phyloP scores from a whole-genome alignment of 2,888 invertebrate genomes.

The Acleris cristana region DNA sequence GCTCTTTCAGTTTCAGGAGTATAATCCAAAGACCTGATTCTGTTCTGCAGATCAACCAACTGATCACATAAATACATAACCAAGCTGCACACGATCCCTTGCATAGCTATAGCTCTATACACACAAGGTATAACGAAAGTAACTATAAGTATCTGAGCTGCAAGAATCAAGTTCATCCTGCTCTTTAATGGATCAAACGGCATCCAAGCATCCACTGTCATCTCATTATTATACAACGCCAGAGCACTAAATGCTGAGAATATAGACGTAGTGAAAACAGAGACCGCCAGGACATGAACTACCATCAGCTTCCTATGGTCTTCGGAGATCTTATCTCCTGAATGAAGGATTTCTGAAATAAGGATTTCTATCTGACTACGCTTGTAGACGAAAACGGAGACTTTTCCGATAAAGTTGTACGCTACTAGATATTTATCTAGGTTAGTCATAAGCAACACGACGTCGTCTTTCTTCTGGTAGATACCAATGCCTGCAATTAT shows the following conservation, averaged over 20 bases:
- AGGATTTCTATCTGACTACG: conserved; percentile 53
- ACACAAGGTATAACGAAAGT: conserved; percentile 54
- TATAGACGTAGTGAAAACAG: conserved; percentile 46
- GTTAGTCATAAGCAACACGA: conserved; percentile 53
- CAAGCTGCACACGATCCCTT: conserved; percentile 67
- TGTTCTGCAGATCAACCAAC: conserved; percentile 57
- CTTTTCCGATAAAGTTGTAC: conserved; percentile 64
- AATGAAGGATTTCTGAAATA: conserved; percentile 58
- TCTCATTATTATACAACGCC: conserved; percentile 56
- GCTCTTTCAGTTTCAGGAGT: conserved; percentile 45
- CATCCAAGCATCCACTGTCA: conserved; percentile 68
- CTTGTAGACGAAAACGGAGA: conserved; percentile 55
- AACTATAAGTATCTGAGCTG: conserved; percentile 53
- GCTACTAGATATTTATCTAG: conserved; percentile 62
- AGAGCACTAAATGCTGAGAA: conserved; percentile 52
- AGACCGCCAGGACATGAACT: conserved; percentile 50
- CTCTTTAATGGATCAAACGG: conserved; percentile 64
- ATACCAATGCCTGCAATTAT: conserved; percentile 57
- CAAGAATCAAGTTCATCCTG: conserved; percentile 52
- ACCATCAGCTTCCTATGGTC: conserved; percentile 57
- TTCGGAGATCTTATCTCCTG: conserved; percentile 60
- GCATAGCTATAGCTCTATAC: conserved; percentile 63
- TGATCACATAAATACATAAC: conserved; percentile 72
- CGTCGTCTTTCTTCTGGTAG: conserved; percentile 54
- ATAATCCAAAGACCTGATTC: conserved; percentile 54